phyloP scores from a whole-genome alignment of 2,113 vertebrate species.

The human (Homo sapiens) region DNA sequence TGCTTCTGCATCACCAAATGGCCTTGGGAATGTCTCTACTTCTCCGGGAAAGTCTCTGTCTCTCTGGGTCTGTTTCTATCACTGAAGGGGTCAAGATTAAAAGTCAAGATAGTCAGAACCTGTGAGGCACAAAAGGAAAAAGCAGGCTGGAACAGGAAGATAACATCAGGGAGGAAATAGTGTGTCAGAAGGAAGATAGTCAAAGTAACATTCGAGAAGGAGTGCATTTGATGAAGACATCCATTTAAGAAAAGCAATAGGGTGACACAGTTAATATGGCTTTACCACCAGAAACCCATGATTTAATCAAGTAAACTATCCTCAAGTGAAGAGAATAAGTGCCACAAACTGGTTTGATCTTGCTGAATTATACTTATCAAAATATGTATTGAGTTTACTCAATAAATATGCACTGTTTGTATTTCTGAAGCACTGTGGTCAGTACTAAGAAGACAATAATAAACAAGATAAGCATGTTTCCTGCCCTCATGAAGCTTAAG shows the following conservation, averaged over 20 bases:
- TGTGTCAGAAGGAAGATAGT: background rate
- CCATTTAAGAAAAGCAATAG: background rate
- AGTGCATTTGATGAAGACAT: constrained; percentile 1
- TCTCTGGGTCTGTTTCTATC: background rate
- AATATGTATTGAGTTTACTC: background rate
- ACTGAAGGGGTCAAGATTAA: background rate
- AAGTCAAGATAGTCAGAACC: constrained; percentile 15
- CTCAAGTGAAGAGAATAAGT: background rate
- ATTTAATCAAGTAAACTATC: background rate
- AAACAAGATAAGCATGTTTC: background rate
- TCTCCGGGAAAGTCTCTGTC: background rate
- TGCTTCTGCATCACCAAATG: background rate
- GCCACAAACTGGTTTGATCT: background rate
- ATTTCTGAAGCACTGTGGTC: background rate
- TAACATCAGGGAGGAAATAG: background rate
- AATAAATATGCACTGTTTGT: background rate
- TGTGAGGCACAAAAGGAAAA: background rate
- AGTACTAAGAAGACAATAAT: background rate
- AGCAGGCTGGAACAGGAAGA: background rate
- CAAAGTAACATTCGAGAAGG: background rate
- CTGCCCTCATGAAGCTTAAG: background rate
- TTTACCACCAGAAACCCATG: background rate
- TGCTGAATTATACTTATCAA: background rate
- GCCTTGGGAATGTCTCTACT: background rate
- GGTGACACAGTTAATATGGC: background rate